Base-by-base conservation (phyloP, 2,797 vertebrate species). In the Synaphobranchus kaupii region DNA sequence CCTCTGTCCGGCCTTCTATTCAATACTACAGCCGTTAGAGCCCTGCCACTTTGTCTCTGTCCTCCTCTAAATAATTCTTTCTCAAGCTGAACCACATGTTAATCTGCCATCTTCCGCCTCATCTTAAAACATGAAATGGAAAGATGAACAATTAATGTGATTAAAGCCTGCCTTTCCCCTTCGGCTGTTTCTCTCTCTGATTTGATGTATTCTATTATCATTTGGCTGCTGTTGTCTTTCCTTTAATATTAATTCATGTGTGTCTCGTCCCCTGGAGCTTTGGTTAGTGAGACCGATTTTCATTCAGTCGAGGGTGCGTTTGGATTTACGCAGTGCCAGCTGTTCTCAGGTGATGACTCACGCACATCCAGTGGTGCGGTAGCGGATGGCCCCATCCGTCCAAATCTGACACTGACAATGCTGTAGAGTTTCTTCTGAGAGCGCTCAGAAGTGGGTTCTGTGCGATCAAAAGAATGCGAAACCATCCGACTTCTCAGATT, bases 201-300 rank as follows among this genome's bases (percentile, higher is more conserved):
- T 68, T n/a, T 52, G 47, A 20, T 78, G 73, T 22, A 44, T 48
- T 48, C 44, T 81, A 12, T 81, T 81, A 48, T 47, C 81, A 87
- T 89, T 73, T 54, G n/a, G 63, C 87, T 34, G 85, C 56, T 47
- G 78, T 71, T 31, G 9, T 34, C 76, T 81, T 85, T 76, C 87
- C 50, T 78, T 90, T 88, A 84, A 54, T 87, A 90, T 91, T 88
- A 89, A 80, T 73, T 44, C 50, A 81, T 80, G 86, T 6, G 4
- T 83, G 25, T 39, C 48, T 86, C 60, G 39, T 86, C 15, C 80
- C 66, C 82, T 81, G 63, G 71, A 71, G 86, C 34, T 86, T 47
- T n/a, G 73, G 5, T 76, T 8, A 81, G 34, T 10, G 58, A 54
- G 76, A 25, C 80, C 63, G 52, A 84, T 84, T 83, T 56, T 22